Percentiles rank a stretch among this genome's conserved stretches.
These are phyloP conservation scores for human DNA, from an alignment of 2,113 vertebrate genomes.

Conservation along the genomic window DNA sequence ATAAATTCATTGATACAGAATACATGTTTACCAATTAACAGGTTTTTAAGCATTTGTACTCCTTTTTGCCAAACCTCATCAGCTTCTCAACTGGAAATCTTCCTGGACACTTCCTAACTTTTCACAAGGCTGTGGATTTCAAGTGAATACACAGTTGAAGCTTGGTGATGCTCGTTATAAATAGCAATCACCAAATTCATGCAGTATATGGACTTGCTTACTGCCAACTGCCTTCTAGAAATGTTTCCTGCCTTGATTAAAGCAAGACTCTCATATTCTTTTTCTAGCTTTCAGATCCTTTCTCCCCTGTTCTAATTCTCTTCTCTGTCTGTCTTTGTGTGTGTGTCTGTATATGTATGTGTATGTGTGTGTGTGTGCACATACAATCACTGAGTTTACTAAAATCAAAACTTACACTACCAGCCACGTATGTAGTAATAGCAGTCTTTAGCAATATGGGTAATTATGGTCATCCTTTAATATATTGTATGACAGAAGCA, in stretches of 20 bases:
- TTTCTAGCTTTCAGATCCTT: too few relatives aligned
- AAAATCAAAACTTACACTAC: rapidly evolving
- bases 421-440: too few relatives aligned
- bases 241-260: not conserved
- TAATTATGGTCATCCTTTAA: rapidly evolving
- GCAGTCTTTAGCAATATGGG: rapidly evolving
- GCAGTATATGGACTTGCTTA: too few relatives aligned
- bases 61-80: not conserved
- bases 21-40: not conserved
- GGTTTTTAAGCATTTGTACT: not conserved
- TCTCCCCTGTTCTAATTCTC: not conserved
- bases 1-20: not conserved
- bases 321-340: too few relatives aligned
- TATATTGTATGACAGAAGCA: rapidly evolving
- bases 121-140: not conserved
- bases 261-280: not conserved
- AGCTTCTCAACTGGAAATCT: too few relatives aligned
- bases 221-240: not conserved
- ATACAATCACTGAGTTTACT: not conserved
- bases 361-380: not conserved
- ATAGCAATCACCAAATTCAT: too few relatives aligned
- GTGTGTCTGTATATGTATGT: too few relatives aligned
- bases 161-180: not conserved
- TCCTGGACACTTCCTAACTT: too few relatives aligned
- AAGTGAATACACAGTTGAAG: not conserved